Evolutionary conservation across 1,140 invertebrate species (phyloP), one percentile per base, ranked within the genome.

Genomic region (Zaprionus gabonicus): DNA sequence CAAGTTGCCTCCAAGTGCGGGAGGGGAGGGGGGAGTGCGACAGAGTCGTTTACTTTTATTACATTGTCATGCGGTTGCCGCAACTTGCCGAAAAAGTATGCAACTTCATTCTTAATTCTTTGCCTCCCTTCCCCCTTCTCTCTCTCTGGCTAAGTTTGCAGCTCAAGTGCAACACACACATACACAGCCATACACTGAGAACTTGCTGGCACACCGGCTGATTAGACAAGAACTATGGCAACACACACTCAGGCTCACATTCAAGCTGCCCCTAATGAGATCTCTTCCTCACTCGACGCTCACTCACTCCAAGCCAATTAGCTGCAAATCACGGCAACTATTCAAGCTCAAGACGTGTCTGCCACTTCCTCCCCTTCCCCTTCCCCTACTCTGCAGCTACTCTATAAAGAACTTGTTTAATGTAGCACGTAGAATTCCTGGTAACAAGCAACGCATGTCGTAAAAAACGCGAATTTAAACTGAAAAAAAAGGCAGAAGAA

Each of bases 1-100:
- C 75, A 79, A 58, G 58, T 60, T 64, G 65, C 41, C 31, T 34
- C 9, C 41, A 46, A 10, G 17, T 1, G 15, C 0, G 34, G 4
- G n/a, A 6, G 6, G 6, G 6, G n/a, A 6, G n/a, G n/a, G n/a
- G 3, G n/a, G 4, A 36, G 2, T 0, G 7, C 23, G 6, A 17
- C 36, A 66, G 58, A 62, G 17, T 38, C 57, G 34, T 69, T 69
- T 60, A 58, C 46, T 51, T 51, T 51, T 51, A 51, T 51, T 51
- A 51, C 46, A 51, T 51, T 51, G 46, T 51, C 20, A 20, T 51
- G 46, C 46, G 46, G 46, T 25, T 51, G 46, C 46, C 46, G 20
- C 46, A 51, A 51, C 46, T 51, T 9, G 46, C 46, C 20, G 20
- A 51, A 51, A 51, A 51, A 51, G 7, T 51, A 10, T 51, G 46